These are phyloP conservation scores for Oscarella lobularis DNA, from an alignment of 37 sponge, comb jelly and placozoan genomes.

Conservation along the genomic window DNA sequence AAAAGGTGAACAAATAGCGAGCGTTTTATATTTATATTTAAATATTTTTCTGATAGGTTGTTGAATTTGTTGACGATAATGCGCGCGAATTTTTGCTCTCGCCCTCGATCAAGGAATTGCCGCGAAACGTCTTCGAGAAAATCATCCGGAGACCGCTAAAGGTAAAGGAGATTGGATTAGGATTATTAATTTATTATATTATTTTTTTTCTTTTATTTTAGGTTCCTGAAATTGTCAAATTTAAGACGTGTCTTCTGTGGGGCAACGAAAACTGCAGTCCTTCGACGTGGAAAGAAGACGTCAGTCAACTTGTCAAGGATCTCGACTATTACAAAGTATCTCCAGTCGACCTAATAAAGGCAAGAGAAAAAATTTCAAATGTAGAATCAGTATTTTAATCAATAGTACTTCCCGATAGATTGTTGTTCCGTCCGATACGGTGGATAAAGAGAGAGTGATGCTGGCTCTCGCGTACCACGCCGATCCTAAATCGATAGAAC, in stretches of 20 bases:
- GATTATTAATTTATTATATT: no score
- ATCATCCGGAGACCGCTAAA: constrained; percentile 7
- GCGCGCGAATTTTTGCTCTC: constrained; percentile 44
- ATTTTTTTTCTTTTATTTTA: no score
- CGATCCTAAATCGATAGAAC: constrained; percentile 79
- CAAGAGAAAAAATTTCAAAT: no score
- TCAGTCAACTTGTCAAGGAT: constrained; percentile 41
- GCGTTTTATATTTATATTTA: neutral
- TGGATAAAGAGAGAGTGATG: constrained; percentile 77
- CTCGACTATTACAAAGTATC: constrained; percentile 40
- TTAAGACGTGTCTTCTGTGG: constrained; percentile 87
- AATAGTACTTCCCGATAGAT: constrained; percentile 25
- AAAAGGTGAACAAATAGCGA: constrained; percentile 17
- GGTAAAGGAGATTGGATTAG: neutral
- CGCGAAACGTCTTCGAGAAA: neutral
- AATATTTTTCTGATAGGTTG: constrained; percentile 12
- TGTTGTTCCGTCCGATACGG: constrained; percentile 70
- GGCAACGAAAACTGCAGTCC: constrained; percentile 41
- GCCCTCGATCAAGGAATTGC: constrained; percentile 18
- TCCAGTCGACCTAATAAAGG: constrained; percentile 68
- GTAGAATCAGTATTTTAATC: no score
- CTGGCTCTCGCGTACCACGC: constrained; percentile 91
- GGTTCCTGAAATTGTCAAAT: constrained; percentile 44
- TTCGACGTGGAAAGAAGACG: neutral
- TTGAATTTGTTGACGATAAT: constrained; percentile 63